Base-by-base conservation (phyloP, 2,113 vertebrate species). In the Periophthalmodon schlosseri region DNA sequence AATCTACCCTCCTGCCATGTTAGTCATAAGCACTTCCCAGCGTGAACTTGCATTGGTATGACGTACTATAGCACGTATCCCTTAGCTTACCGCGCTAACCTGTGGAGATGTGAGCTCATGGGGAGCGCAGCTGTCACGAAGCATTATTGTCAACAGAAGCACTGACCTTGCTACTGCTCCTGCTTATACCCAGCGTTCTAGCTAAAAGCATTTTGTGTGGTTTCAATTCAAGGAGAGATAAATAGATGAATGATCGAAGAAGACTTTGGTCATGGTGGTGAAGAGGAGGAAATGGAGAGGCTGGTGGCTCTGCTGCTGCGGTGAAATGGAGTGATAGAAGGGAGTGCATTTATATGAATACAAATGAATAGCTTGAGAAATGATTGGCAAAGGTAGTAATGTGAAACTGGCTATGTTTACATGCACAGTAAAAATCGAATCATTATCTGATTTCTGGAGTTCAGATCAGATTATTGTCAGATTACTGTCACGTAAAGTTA, bases 31-130 rank as follows among this genome's bases (percentile, higher is more conserved):
- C 50, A 58, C 7, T 21, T 66, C 39, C 50, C 11, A 60, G 3
- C 52, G 14, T 57, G 57, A 24, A 46, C 70, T 39, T 65, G 73
- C 78, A 56, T 74, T 63, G 1, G 20, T 2, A 4, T 71, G 61
- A 74, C 82, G 76, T 70, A 69, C 72, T 77, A 39, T 28, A 5
- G 57, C 21, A 70, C 65, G 78, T 52, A 24, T 82, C 84, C 84
- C 79, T 84, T 72, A 71, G 76, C 24, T 28, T 56, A 21, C n/a
- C 84, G 61, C 71, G 66, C 78, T 77, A 82, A 81, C 86, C 77
- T 86, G 84, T 79, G 84, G 90, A 84, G 88, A 77, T 79, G 82
- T 5, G 36, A 79, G 83, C 75, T 84, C 84, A 74, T 83, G 56
- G 78, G 82, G 72, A 57, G 61, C 79, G 69, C 84, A 77, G 68